These are phyloP conservation scores for Tympanuchus pallidicinctus DNA, from an alignment of 2,113 vertebrate genomes.

Conservation along the genomic window DNA sequence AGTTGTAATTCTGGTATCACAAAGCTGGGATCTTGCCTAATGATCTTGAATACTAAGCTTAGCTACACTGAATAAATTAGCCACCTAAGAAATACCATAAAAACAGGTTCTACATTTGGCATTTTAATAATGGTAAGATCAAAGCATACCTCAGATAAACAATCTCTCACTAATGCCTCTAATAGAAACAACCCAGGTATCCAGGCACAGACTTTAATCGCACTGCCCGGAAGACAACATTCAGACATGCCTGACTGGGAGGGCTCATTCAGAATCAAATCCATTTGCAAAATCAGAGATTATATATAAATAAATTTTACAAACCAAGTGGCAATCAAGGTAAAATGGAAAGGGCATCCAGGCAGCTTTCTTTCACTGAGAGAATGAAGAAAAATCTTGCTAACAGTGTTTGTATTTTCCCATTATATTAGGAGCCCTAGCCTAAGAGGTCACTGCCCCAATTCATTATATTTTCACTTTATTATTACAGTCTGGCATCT, in stretches of 20 bases:
- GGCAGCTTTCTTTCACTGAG: background rate
- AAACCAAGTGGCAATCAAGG: background rate
- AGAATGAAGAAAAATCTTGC: background rate
- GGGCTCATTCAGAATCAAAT: background rate
- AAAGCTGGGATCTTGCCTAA: background rate
- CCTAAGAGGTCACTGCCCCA: background rate
- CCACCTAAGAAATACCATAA: background rate
- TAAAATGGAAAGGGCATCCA: background rate
- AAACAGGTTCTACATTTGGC: background rate
- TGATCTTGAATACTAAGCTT: background rate
- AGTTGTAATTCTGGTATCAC: background rate
- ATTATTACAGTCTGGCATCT: background rate
- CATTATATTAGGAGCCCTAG: background rate
- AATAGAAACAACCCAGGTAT: background rate
- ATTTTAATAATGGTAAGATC: background rate
- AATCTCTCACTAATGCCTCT: accelerated
- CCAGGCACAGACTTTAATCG: background rate
- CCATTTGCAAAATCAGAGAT: background rate
- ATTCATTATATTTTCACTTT: background rate
- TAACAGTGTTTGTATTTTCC: background rate
- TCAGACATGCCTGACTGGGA: background rate
- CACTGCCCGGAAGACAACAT: background rate
- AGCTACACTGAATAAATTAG: background rate
- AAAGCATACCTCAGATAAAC: background rate
- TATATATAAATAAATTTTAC: background rate